These are phyloP conservation scores for Crambe crambe DNA, from an alignment of 37 sponge, comb jelly and placozoan genomes.

Conservation along the genomic window DNA sequence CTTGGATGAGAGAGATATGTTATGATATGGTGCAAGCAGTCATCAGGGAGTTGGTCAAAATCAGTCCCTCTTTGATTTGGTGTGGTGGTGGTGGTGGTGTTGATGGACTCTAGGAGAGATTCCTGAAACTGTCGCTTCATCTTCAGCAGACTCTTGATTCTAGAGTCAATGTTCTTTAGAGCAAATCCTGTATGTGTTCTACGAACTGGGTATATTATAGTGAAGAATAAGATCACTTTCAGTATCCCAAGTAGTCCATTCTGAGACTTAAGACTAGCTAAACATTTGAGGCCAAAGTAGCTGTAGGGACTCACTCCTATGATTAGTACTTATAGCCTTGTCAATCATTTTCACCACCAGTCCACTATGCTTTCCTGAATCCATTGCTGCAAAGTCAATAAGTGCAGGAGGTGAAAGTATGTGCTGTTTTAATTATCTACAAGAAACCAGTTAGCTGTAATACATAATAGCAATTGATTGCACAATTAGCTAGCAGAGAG, in stretches of 20 bases:
- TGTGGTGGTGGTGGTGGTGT: too few species aligned
- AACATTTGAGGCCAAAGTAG: too few species aligned
- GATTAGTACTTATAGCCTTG: background rate
- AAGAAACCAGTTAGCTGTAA: slow-evolving; percentile 1
- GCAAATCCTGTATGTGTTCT: slow-evolving; percentile 7
- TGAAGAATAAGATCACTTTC: too few species aligned
- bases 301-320: slow-evolving; percentile 12
- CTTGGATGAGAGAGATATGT: slow-evolving; percentile 29
- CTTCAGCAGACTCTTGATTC: slow-evolving; percentile 43
- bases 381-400: too few species aligned
- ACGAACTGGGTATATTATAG: too few species aligned
- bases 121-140: slow-evolving; percentile 18
- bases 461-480: background rate
- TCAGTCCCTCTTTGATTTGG: too few species aligned
- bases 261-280: too few species aligned
- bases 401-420: too few species aligned
- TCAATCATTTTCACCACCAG: slow-evolving; percentile 23
- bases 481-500: background rate
- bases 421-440: too few species aligned
- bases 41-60: slow-evolving; percentile 23
- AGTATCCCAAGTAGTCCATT: too few species aligned
- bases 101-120: background rate
- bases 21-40: slow-evolving; percentile 33
- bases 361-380: slow-evolving; percentile 1
- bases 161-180: slow-evolving; percentile 5